Evolutionary conservation across 2,113 vertebrate genomes (phyloP), one percentile per base, ranked within the genome.

Genomic region (Spea multiplicata): DNA sequence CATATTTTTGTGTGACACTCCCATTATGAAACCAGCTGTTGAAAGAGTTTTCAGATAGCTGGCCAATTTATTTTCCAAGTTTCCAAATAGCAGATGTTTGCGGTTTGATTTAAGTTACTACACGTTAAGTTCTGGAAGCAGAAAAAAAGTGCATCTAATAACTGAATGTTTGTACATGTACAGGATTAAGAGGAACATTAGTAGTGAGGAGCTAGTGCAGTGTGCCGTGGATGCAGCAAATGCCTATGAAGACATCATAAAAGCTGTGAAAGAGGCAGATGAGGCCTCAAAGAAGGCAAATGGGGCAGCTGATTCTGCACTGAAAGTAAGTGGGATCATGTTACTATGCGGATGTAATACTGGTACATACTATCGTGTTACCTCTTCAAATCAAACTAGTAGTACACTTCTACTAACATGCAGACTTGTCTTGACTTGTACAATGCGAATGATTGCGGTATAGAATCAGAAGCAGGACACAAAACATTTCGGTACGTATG

Each of bases 161-260:
- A 30, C 57, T n/a, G 4, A 5, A 16, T 13, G 14, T 69, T 69
- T 50, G 47, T 45, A 69, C 9, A 9, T 44, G 13, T 62, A 81
- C 82, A 96, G 97, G 64, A 90, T 93, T 66, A 92, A 96, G 83
- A 92, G 88, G 82, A 90, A 93, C 6, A 83, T 89, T 70, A 97
- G 93, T 45, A 90, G 85, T 10, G 91, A 89, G 0, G 79, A 94
- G 3, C 83, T 96, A 47, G 94, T 97, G 3, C 92, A 88, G n/a
- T 87, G 92, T 0, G 94, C 96, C 5, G 91, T 95, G 78, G 92
- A 95, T 3, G 95, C 94, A 3, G 93, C 95, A 12, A 92, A 93
- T 0, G 94, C 93, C 65, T 98, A 99, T 55, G 96, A 96, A 82
- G 95, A 90, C 83, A 98, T 99, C 82, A 93, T 95, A 45, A 92